These are phyloP conservation scores for Harpagifer antarcticus DNA, from an alignment of 2,797 vertebrate species.

Conservation along the genomic window DNA sequence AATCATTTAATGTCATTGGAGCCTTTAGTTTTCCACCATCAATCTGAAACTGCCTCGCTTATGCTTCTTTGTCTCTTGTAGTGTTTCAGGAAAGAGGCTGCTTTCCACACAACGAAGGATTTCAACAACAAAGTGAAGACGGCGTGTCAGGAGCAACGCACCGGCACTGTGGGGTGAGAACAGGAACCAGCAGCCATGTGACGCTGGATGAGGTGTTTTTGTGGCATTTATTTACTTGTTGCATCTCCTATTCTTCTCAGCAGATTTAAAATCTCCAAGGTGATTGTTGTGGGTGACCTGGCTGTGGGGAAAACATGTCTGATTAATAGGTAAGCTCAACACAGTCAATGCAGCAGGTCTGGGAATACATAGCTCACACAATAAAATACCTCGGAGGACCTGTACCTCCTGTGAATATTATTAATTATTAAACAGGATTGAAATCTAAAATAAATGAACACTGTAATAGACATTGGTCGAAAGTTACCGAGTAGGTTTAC, in stretches of 20 bases:
- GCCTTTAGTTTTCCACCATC: fast-evolving
- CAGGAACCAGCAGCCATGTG: background rate
- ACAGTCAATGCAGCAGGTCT: background rate
- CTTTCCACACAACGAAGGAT: constrained; percentile 85
- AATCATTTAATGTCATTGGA: fast-evolving
- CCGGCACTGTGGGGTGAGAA: constrained; percentile 94
- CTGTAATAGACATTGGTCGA: background rate
- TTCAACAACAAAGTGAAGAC: constrained; percentile 90
- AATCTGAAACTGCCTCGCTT: background rate
- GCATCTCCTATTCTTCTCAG: constrained; percentile 37
- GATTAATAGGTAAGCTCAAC: constrained; percentile 91
- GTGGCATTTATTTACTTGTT: background rate
- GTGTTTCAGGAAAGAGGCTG: constrained; percentile 90
- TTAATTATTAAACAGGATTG: background rate
- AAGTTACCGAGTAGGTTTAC: background rate
- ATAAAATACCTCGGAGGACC: background rate
- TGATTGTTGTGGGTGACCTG: constrained; percentile 96
- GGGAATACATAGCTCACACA: constrained; percentile 20
- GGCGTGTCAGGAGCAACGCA: constrained; percentile 93
- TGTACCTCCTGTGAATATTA: background rate
- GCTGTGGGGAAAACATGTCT: constrained; percentile 97
- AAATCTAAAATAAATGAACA: background rate
- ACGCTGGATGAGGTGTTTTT: background rate
- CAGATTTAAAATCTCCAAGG: constrained; percentile 98
- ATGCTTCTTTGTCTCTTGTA: constrained; percentile 59